Conservation (phyloP, 1,140 invertebrate genomes). For the Amyelois transitella region DNA sequence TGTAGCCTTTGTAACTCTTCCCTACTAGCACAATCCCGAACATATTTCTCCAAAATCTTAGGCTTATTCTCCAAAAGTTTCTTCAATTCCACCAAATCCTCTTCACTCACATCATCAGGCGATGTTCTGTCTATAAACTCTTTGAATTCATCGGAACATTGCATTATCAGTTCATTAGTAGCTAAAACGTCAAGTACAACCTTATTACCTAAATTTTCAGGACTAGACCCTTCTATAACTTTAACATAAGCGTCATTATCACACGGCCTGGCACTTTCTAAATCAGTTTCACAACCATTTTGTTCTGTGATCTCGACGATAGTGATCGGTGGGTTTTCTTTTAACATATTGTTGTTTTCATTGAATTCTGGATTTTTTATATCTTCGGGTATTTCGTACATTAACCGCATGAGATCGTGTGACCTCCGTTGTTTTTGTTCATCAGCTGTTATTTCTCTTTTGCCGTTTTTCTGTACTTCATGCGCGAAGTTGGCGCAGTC, state of each 20-base stretch:
- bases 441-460: slow-evolving; percentile 32
- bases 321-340: slow-evolving; percentile 65
- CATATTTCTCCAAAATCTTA: slow-evolving; percentile 78
- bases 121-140: slow-evolving; percentile 52
- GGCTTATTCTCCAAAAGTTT: slow-evolving; percentile 52
- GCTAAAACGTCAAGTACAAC: slow-evolving; percentile 53
- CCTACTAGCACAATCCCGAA: slow-evolving; percentile 80
- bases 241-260: slow-evolving; percentile 48
- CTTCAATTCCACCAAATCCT: slow-evolving; percentile 55
- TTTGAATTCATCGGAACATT: slow-evolving; percentile 50
- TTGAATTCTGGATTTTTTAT: slow-evolving; percentile 29
- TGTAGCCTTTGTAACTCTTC: slow-evolving; percentile 77
- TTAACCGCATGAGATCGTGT: slow-evolving; percentile 68
- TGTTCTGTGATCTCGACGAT: slow-evolving; percentile 63
- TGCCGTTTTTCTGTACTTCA: slow-evolving; percentile 34
- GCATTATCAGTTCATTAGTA: slow-evolving; percentile 50
- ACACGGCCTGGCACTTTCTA: slow-evolving; percentile 40
- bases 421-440: slow-evolving; percentile 44
- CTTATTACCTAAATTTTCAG: slow-evolving; percentile 53
- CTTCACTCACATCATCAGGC: slow-evolving; percentile 52
- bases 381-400: slow-evolving; percentile 66
- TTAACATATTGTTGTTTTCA: slow-evolving; percentile 60
- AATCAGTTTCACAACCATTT: slow-evolving; percentile 61
- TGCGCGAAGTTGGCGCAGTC: slow-evolving; percentile 34
- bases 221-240: slow-evolving; percentile 35